phyloP scores from a whole-genome alignment of 1,140 invertebrate genomes.

The Antheraea mylitta region DNA sequence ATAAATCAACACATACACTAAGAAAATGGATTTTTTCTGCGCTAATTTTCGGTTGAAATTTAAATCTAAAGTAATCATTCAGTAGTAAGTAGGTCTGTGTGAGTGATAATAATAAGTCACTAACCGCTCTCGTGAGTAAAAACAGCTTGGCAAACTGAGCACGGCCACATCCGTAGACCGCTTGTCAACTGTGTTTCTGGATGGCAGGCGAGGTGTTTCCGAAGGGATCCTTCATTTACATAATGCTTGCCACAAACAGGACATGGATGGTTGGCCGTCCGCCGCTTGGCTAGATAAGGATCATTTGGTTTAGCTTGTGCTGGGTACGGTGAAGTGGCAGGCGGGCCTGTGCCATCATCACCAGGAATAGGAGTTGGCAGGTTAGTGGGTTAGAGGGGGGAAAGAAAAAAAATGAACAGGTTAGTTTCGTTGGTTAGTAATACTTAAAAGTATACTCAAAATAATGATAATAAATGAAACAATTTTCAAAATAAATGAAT shows the following conservation, averaged over 20 bases:
- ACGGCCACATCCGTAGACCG: conserved; percentile 95
- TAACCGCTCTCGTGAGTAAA: conserved; percentile 96
- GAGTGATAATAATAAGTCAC: conserved; percentile 29
- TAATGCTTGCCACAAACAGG: conserved; percentile 97
- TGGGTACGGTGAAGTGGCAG: conserved; percentile 73
- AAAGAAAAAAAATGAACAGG: conserved; percentile 56
- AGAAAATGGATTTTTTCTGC: too few relatives aligned
- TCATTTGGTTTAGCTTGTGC: conserved; percentile 80
- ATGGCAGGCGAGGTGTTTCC: conserved; percentile 95
- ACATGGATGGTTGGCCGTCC: conserved; percentile 95
- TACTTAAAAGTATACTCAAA: neutral
- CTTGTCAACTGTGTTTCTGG: conserved; percentile 94
- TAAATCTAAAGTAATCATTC: too few relatives aligned
- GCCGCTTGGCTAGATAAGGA: conserved; percentile 92
- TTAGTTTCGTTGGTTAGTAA: conserved; percentile 58
- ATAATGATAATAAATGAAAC: conserved; percentile 6
- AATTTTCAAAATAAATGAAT: conserved; percentile 1
- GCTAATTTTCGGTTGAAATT: too few relatives aligned
- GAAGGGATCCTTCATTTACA: conserved; percentile 94
- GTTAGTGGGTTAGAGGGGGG: conserved; percentile 71
- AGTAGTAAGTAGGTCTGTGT: neutral
- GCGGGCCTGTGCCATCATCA: conserved; percentile 61
- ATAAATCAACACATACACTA: too few relatives aligned
- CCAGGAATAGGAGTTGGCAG: conserved; percentile 49
- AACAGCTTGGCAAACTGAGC: conserved; percentile 95